phyloP scores from a whole-genome alignment of 1,140 invertebrate species.

The Apis dorsata region DNA sequence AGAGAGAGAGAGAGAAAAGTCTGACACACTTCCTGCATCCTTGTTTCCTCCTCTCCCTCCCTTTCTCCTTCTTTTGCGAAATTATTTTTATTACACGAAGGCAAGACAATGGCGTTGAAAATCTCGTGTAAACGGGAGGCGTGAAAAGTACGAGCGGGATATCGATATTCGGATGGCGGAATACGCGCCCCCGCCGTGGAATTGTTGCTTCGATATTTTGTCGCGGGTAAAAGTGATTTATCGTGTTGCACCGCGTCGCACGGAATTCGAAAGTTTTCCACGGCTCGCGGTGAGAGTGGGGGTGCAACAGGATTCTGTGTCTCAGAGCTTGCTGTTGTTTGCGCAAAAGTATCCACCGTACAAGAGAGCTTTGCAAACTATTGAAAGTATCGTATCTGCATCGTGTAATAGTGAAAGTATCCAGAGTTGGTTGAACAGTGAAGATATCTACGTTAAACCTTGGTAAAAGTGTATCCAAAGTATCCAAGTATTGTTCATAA shows the following conservation, averaged over 20 bases:
- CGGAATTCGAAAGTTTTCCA: not conserved
- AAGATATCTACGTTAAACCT: no score
- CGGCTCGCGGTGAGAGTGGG: not conserved
- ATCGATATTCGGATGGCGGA: not conserved
- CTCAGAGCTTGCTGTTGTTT: no score
- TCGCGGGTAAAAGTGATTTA: conserved; percentile 6
- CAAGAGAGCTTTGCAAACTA: no score
- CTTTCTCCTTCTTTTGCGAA: not conserved
- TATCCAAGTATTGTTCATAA: no score
- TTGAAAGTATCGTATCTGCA: no score
- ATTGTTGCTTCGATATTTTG: not conserved
- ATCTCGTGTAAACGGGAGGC: not conserved
- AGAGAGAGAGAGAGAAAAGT: not conserved
- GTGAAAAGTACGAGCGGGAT: not conserved
- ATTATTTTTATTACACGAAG: not conserved
- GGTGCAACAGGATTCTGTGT: no score
- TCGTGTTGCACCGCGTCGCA: not conserved
- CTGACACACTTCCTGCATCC: not conserved
- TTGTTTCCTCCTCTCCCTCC: not conserved
- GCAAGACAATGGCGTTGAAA: not conserved
- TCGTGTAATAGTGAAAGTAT: no score
- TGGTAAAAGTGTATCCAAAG: no score
- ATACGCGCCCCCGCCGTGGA: not conserved
- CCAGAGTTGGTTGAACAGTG: no score
- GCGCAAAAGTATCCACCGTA: no score